Percentiles rank a stretch among this genome's conserved stretches.
Evolutionary conservation across 2,113 vertebrate species (phyloP).

Genomic region (Gobius niger): DNA sequence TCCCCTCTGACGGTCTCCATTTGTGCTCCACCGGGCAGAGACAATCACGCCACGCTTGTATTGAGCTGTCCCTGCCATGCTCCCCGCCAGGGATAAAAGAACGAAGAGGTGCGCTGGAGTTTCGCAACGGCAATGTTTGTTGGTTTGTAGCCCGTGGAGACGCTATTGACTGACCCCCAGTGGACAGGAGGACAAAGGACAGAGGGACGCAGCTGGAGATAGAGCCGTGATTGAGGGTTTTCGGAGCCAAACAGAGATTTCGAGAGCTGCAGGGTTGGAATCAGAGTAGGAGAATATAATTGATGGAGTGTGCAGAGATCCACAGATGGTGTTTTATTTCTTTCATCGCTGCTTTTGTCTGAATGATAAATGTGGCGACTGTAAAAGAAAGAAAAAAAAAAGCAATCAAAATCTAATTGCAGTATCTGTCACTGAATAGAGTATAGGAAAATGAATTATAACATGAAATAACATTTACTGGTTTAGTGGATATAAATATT

Average conservation of each 20-base stretch:
- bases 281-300: background rate
- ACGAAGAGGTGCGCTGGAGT: background rate
- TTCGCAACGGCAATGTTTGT: background rate
- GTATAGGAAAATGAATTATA: too few species aligned
- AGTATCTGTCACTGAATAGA: too few species aligned
- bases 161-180: conserved; percentile 5
- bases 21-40: conserved; percentile 1
- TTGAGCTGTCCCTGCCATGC: background rate
- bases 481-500: too few species aligned
- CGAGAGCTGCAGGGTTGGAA: background rate
- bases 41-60: background rate
- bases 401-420: background rate
- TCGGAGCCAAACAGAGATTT: background rate
- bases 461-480: too few species aligned
- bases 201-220: background rate
- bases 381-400: background rate
- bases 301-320: background rate
- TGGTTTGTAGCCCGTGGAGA: conserved; percentile 1
- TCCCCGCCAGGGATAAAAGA: background rate
- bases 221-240: background rate
- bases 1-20: background rate
- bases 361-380: background rate
- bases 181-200: conserved; percentile 10
- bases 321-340: background rate
- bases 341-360: background rate